phyloP scores from a whole-genome alignment of 2,113 vertebrate species.

The Oncorhynchus keta region DNA sequence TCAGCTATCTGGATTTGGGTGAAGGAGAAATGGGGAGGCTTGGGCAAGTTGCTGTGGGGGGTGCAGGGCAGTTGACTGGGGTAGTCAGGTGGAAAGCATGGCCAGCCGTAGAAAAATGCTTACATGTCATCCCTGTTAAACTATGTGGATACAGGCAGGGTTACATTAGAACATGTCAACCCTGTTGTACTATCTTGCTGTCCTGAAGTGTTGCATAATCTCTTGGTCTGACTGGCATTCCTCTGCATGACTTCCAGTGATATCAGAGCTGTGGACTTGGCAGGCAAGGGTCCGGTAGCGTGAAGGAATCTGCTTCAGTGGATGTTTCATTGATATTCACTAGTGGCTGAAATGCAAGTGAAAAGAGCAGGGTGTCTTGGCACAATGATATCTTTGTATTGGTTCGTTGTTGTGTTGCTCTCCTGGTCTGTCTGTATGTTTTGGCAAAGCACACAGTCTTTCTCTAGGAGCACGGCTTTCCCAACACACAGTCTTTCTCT shows the following conservation, averaged over 20 bases:
- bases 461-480: no score
- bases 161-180: background rate
- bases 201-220: background rate
- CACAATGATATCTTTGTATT: slow-evolving; percentile 2
- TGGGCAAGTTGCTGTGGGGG: no score
- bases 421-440: background rate
- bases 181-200: background rate
- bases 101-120: no score
- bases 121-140: no score
- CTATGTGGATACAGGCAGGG: background rate
- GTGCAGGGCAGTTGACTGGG: no score
- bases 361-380: background rate
- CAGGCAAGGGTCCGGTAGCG: background rate
- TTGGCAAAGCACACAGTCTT: background rate
- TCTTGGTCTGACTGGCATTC: background rate
- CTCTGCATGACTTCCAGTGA: background rate
- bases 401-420: background rate
- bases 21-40: no score
- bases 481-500: no score
- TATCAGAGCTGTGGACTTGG: background rate
- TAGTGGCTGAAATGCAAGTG: background rate
- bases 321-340: slow-evolving; percentile 7
- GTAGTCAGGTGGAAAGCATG: no score
- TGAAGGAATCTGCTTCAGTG: slow-evolving; percentile 11
- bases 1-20: no score